Evolutionary conservation across 2,113 vertebrate species (phyloP).

Genomic region (Macaca nemestrina): DNA sequence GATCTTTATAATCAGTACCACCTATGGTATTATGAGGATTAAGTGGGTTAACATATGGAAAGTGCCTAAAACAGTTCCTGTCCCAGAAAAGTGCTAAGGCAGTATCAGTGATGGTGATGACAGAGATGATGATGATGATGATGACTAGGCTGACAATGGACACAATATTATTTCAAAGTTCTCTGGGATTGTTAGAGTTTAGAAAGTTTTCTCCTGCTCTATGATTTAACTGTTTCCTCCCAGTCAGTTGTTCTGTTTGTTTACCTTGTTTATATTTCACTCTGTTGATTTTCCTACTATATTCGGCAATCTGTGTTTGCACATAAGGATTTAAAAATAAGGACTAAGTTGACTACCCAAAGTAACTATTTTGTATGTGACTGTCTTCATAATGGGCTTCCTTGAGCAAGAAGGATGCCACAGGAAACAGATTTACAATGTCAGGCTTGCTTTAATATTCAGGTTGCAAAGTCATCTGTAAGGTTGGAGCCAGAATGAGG

Average conservation of each 20-base stretch:
- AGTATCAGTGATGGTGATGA: background rate
- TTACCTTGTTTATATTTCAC: background rate
- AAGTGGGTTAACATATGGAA: background rate
- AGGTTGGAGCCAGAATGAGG: background rate
- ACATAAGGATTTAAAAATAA: background rate
- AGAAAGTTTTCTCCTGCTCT: background rate
- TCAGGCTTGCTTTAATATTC: background rate
- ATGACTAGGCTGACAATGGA: background rate
- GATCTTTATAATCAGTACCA: background rate
- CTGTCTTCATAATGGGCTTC: background rate
- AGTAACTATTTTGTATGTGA: background rate
- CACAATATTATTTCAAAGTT: background rate
- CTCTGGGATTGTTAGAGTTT: background rate
- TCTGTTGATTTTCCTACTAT: background rate
- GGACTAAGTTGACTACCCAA: background rate
- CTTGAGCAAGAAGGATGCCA: background rate
- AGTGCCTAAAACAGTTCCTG: background rate
- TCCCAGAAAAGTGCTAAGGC: background rate
- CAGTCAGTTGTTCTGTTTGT: background rate
- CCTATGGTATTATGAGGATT: background rate
- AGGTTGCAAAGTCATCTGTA: background rate
- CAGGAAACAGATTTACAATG: background rate
- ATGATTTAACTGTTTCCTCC: background rate
- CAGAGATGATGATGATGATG: background rate
- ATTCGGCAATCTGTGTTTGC: background rate